phyloP scores from a whole-genome alignment of 2,888 invertebrate genomes.

The Caenorhabditis doughertyi region DNA sequence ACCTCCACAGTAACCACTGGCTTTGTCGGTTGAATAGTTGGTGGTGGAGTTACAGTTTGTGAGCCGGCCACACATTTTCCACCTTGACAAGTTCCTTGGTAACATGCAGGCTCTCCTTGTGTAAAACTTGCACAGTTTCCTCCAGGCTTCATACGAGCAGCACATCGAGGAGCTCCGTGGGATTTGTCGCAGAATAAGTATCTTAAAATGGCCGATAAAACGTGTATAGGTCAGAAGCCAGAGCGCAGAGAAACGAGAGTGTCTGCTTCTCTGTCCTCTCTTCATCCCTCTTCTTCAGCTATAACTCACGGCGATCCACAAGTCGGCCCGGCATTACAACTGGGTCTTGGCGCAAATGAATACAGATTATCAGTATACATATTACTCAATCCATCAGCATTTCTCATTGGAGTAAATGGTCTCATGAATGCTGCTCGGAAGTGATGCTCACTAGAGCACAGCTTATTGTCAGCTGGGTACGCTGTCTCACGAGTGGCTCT shows the following conservation, averaged over 20 bases:
- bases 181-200: slow-evolving; percentile 80
- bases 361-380: slow-evolving; percentile 80
- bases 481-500: slow-evolving; percentile 71
- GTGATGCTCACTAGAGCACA: slow-evolving; percentile 71
- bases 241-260: no score
- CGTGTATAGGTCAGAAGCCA: no score
- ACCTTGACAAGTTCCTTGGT: slow-evolving; percentile 74
- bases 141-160: slow-evolving; percentile 76
- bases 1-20: slow-evolving; percentile 56
- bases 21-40: slow-evolving; percentile 54
- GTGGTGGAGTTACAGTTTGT: slow-evolving; percentile 48
- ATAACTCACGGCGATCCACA: slow-evolving; percentile 70
- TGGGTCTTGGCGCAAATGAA: slow-evolving; percentile 76
- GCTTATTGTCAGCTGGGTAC: slow-evolving; percentile 73
- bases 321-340: slow-evolving; percentile 68
- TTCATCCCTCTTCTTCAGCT: no score
- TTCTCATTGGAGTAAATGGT: slow-evolving; percentile 78
- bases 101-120: slow-evolving; percentile 74
- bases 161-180: slow-evolving; percentile 74
- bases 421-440: slow-evolving; percentile 73
- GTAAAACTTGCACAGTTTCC: slow-evolving; percentile 76
- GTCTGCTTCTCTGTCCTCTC: no score
- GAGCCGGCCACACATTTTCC: slow-evolving; percentile 73
- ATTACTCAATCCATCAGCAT: slow-evolving; percentile 78
- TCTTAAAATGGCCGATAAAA: no score